Conservation (phyloP, 1,140 invertebrate species). For the Parapsyche elsis region DNA sequence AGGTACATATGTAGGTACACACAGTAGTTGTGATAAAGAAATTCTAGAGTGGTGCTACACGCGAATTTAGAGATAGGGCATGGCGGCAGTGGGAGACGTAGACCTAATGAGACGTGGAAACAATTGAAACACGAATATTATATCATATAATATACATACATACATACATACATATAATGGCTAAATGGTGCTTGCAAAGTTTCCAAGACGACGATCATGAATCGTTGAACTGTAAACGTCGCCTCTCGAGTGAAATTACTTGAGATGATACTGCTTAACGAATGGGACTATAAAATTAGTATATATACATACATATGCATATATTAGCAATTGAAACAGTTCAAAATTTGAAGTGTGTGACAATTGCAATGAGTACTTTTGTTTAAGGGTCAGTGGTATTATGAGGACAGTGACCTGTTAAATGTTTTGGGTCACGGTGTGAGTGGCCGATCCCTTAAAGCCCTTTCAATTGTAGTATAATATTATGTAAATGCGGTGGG, state of each 20-base stretch:
- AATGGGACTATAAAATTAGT: not conserved
- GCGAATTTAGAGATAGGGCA: not conserved
- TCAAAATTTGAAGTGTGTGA: no score
- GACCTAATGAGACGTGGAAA: conserved; percentile 21
- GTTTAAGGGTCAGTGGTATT: no score
- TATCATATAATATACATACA: not conserved
- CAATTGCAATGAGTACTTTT: no score
- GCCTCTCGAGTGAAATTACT: not conserved
- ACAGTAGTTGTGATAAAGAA: no score
- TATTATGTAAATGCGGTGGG: no score
- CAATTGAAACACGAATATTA: conserved; percentile 12
- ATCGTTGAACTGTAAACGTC: conserved; percentile 2
- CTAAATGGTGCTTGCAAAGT: not conserved
- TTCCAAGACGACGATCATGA: not conserved
- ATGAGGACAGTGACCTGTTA: no score
- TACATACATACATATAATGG: not conserved
- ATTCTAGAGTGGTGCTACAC: not conserved
- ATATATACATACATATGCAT: not conserved
- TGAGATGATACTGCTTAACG: not conserved
- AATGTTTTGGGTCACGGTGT: no score
- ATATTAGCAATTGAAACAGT: no score
- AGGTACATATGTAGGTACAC: no score
- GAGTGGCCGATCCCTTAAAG: no score
- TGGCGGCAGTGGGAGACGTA: not conserved
- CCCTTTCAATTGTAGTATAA: no score